These are phyloP conservation scores for Ataeniobius toweri DNA, from an alignment of 2,797 vertebrate species.

Conservation along the genomic window DNA sequence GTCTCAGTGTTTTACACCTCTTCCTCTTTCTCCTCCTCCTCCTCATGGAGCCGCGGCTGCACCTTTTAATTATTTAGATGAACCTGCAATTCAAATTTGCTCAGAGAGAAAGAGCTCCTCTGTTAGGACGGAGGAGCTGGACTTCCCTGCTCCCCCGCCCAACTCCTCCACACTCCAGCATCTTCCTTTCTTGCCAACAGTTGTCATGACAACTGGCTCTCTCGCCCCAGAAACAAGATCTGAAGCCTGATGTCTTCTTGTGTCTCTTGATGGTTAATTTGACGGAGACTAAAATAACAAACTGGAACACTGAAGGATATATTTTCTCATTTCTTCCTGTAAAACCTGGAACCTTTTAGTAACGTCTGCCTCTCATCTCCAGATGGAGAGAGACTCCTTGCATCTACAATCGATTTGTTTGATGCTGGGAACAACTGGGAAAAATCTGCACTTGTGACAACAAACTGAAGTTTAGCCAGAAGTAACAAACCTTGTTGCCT, in stretches of 20 bases:
- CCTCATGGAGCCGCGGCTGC: background rate
- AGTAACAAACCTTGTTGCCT: too few species aligned
- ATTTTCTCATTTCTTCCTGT: too few species aligned
- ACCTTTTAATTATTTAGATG: conserved; percentile 58
- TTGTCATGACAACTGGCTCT: conserved; percentile 48
- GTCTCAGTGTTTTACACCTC: background rate
- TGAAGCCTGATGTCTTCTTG: background rate
- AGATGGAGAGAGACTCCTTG: too few species aligned
- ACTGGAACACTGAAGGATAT: too few species aligned
- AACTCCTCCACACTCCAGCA: background rate
- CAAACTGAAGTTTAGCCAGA: too few species aligned
- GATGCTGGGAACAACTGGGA: background rate
- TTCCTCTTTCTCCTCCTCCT: background rate
- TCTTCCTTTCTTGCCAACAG: conserved; percentile 29
- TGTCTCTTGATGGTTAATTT: background rate
- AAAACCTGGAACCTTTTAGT: background rate
- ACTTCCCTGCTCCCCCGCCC: too few species aligned
- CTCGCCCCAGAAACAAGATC: conserved; percentile 39
- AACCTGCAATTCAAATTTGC: conserved; percentile 52
- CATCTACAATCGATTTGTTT: too few species aligned
- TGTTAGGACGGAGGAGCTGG: conserved; percentile 14
- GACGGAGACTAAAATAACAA: background rate
- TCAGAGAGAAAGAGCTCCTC: conserved; percentile 3
- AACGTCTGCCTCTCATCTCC: too few species aligned
- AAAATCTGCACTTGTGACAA: background rate